These are phyloP conservation scores for Trigoniulus corallinus DNA, from an alignment of 1,140 invertebrate genomes.

Conservation along the genomic window DNA sequence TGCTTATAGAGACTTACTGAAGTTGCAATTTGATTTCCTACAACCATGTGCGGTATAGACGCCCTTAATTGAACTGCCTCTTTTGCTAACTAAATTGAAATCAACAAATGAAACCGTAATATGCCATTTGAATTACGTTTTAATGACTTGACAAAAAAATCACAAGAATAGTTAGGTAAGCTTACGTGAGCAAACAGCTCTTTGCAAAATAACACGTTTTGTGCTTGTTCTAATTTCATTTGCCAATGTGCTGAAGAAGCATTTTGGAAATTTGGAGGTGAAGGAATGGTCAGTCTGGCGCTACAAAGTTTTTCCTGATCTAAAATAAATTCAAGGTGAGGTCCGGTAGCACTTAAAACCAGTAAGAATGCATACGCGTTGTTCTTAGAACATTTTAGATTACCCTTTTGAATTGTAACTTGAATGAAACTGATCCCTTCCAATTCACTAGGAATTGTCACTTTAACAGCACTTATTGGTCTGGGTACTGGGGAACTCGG, in stretches of 20 bases:
- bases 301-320: slow-evolving; percentile 29
- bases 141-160: neutral
- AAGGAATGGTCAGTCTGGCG: slow-evolving; percentile 26
- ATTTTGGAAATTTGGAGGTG: slow-evolving; percentile 27
- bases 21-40: slow-evolving; percentile 91
- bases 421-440: slow-evolving; percentile 92
- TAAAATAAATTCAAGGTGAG: slow-evolving; percentile 13
- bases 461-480: slow-evolving; percentile 55
- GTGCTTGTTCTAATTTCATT: slow-evolving; percentile 82
- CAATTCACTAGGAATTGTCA: slow-evolving; percentile 79
- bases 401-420: slow-evolving; percentile 80
- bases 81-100: slow-evolving; percentile 44
- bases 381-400: too few species aligned
- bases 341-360: neutral
- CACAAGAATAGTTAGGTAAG: neutral
- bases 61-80: slow-evolving; percentile 86
- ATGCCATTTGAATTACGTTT: neutral
- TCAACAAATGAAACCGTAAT: neutral
- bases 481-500: slow-evolving; percentile 17
- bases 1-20: slow-evolving; percentile 58
- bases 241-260: slow-evolving; percentile 76
- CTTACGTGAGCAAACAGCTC: slow-evolving; percentile 73
- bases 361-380: too few species aligned
- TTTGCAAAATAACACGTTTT: slow-evolving; percentile 95
- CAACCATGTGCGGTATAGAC: slow-evolving; percentile 87